These are phyloP conservation scores for Paralvinella palmiformis DNA, from an alignment of 1,140 invertebrate genomes.

Conservation along the genomic window DNA sequence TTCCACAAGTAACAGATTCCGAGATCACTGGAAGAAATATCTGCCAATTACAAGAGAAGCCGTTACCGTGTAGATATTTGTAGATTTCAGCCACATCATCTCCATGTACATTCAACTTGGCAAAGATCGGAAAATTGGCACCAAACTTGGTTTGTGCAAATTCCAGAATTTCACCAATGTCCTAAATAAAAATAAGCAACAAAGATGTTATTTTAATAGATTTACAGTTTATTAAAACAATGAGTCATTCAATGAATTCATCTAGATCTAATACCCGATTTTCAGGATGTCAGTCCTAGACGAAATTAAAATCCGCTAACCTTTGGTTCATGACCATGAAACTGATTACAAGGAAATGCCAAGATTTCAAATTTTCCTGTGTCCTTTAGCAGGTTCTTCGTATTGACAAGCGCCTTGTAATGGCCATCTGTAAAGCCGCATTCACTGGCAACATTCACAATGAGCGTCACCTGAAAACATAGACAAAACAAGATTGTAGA, in stretches of 20 bases:
- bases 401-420: conserved; percentile 67
- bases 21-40: too few species aligned
- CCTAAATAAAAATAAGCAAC: conserved; percentile 53
- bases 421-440: conserved; percentile 75
- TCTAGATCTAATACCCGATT: too few species aligned
- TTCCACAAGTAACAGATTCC: too few species aligned
- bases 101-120: conserved; percentile 38
- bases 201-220: conserved; percentile 36
- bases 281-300: too few species aligned
- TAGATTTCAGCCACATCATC: conserved; percentile 29
- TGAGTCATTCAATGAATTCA: too few species aligned
- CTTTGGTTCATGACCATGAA: conserved; percentile 60
- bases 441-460: conserved; percentile 82
- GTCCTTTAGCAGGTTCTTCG: conserved; percentile 61
- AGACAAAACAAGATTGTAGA: too few species aligned
- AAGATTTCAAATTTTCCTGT: conserved; percentile 59
- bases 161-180: conserved; percentile 29
- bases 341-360: conserved; percentile 92
- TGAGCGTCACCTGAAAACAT: conserved; percentile 57
- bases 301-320: too few species aligned
- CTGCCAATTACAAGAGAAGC: neutral
- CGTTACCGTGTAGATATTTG: conserved; percentile 34
- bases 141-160: conserved; percentile 37
- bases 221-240: neutral
- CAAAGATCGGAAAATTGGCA: conserved; percentile 45